Conservation (phyloP, 2,113 vertebrate species). For the Vulpes vulpes region DNA sequence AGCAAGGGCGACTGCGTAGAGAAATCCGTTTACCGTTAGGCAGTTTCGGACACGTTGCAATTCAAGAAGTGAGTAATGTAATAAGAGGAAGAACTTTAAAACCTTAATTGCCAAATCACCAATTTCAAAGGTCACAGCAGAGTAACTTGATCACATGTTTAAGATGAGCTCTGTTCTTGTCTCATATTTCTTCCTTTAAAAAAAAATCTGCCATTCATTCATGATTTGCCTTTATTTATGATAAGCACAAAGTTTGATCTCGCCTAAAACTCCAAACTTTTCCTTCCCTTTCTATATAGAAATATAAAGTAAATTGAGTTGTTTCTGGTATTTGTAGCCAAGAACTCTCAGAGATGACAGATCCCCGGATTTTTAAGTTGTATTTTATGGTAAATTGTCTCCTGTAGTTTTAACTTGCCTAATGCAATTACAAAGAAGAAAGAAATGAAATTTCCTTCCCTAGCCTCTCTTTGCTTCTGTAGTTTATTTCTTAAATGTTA, state of each 20-base stretch:
- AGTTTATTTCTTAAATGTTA: conserved; percentile 63
- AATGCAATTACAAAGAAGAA: conserved; percentile 31
- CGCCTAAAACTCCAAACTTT: background rate
- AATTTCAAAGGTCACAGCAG: conserved; percentile 53
- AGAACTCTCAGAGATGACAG: conserved; percentile 45
- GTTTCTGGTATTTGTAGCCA: background rate
- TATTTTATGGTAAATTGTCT: conserved; percentile 63
- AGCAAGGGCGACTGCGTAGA: background rate
- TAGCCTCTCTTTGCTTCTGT: background rate
- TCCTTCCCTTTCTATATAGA: background rate
- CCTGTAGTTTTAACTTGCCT: conserved; percentile 50
- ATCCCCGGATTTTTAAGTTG: conserved; percentile 21
- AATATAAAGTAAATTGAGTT: conserved; percentile 30
- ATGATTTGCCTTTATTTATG: conserved; percentile 34
- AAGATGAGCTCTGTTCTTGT: background rate
- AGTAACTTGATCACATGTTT: conserved; percentile 21
- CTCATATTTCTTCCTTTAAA: background rate
- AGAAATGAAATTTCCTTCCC: conserved; percentile 39
- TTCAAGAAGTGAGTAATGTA: conserved; percentile 62
- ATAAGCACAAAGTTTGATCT: conserved; percentile 57
- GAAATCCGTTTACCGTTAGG: conserved; percentile 48
- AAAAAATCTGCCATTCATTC: background rate
- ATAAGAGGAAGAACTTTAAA: conserved; percentile 67
- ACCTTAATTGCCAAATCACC: conserved; percentile 65
- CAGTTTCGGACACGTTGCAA: conserved; percentile 61